Conservation (phyloP, 2,797 vertebrate genomes). For the Acrossocheilus wenchowensis region DNA sequence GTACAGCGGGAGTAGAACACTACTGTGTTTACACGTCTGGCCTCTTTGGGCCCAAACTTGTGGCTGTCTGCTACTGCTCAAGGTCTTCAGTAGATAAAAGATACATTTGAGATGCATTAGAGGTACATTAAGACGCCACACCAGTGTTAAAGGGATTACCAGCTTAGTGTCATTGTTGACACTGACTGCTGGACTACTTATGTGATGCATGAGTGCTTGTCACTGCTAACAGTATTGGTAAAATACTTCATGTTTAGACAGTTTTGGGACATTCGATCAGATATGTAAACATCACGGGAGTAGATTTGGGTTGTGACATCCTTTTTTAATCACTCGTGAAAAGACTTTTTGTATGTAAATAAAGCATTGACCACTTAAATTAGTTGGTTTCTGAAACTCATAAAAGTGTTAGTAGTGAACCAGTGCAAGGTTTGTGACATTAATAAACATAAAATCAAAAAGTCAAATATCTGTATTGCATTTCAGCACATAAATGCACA, state of each 20-base stretch:
- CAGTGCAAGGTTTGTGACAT: background rate
- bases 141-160: conserved; percentile 52
- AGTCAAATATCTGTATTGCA: background rate
- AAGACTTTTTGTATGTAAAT: background rate
- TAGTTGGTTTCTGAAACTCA: background rate
- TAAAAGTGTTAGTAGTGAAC: background rate
- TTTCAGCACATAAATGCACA: background rate
- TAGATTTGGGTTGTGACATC: background rate
- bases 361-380: background rate
- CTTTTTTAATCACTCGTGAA: background rate
- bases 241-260: background rate
- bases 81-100: conserved; percentile 56
- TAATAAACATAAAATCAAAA: background rate
- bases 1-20: conserved; percentile 57
- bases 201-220: conserved; percentile 28
- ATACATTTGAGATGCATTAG: conserved; percentile 62
- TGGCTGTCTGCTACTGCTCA: conserved; percentile 67
- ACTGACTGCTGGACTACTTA: conserved; percentile 13
- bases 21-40: conserved; percentile 63
- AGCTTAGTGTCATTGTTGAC: conserved; percentile 48
- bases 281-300: background rate
- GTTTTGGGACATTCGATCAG: background rate
- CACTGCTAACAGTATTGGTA: background rate
- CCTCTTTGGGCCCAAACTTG: conserved; percentile 53
- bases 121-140: conserved; percentile 51